A percentile compares a stretch with the other conserved stretches of the same genome.
These are phyloP conservation scores for Parnassius smintheus DNA, from an alignment of 2,888 invertebrate species.

Conservation along the genomic window DNA sequence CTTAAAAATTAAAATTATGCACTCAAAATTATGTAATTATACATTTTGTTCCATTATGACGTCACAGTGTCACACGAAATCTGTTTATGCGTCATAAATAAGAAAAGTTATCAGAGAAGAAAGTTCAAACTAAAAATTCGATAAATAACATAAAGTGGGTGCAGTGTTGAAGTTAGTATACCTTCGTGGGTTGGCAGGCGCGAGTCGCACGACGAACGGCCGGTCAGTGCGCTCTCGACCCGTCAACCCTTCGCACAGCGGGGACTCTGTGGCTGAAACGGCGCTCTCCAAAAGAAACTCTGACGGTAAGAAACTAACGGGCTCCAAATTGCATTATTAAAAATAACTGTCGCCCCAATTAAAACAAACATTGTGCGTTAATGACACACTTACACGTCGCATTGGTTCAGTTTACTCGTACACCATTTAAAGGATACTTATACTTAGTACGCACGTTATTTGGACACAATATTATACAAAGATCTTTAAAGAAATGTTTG, in stretches of 20 bases:
- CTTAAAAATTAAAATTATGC: constrained; percentile 8
- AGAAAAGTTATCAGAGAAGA: constrained; percentile 9
- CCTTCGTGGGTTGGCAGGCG: constrained; percentile 73
- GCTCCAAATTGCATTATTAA: constrained; percentile 37
- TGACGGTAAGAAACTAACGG: constrained; percentile 85
- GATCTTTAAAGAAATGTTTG: neutral
- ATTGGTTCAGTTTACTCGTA: constrained; percentile 48
- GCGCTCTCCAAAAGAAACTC: constrained; percentile 91
- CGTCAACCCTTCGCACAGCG: constrained; percentile 87
- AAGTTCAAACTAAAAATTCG: neutral
- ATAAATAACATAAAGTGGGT: constrained; percentile 23
- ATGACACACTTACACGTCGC: constrained; percentile 56
- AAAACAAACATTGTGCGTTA: constrained; percentile 49
- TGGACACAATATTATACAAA: too few species aligned
- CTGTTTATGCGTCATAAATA: neutral
- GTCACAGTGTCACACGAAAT: constrained; percentile 9
- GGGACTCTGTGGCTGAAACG: constrained; percentile 91
- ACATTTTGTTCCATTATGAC: constrained; percentile 1
- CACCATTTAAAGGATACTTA: neutral
- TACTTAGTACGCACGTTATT: too few species aligned
- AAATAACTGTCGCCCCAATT: constrained; percentile 48
- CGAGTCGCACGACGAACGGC: constrained; percentile 50
- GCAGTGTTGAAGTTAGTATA: constrained; percentile 67
- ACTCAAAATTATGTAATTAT: constrained; percentile 9
- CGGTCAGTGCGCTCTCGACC: constrained; percentile 65